Evolutionary conservation across 2,113 vertebrate species (phyloP), one percentile per base, ranked within the genome.

Genomic region (Gallinago undulata): DNA sequence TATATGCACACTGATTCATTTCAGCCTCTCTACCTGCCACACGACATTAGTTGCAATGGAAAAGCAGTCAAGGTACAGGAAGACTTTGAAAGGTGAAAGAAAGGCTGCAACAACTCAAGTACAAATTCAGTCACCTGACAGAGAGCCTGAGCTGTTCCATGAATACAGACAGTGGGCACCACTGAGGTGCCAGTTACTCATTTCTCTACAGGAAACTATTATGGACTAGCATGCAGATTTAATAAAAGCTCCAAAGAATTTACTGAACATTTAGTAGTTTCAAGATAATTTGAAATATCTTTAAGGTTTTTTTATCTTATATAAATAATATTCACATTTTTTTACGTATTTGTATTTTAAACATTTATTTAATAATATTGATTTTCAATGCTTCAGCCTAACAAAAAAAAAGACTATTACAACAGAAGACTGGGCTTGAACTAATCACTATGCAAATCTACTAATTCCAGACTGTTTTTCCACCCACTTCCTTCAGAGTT

Each of bases 1-100:
- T 3, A 11, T 13, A 28, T 0, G 1, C 1, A 25, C 21, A 18
- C 7, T 5, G 35, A 57, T 35, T 24, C 13, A 19, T 15, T 81
- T 64, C 69, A 64, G 55, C n/a, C 59, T 74, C 63, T 81, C 43
- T 23, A 48, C 14, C 39, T 57, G 30, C 10, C 67, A 64, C 21
- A 18, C 43, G 8, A 23, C 8, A 5, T 33, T 18, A 41, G 28
- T 11, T 50, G 33, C 12, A 63, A 23, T 1, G 57, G 25, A 73
- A 76, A 23, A 70, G 45, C 30, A 82, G 19, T 10, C 47, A 39
- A 62, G 31, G 22, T 14, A 55, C 24, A 75, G 53, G 15, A 75
- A 75, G 2, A 4, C 43, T 50, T 9, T 59, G 43, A 68, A 75
- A 93, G 53, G 25, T 28, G 24, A 83, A 70, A 75, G 39, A 0